These are phyloP conservation scores for Recurvirostra avosetta DNA, from an alignment of 2,113 vertebrate species.

Conservation along the genomic window DNA sequence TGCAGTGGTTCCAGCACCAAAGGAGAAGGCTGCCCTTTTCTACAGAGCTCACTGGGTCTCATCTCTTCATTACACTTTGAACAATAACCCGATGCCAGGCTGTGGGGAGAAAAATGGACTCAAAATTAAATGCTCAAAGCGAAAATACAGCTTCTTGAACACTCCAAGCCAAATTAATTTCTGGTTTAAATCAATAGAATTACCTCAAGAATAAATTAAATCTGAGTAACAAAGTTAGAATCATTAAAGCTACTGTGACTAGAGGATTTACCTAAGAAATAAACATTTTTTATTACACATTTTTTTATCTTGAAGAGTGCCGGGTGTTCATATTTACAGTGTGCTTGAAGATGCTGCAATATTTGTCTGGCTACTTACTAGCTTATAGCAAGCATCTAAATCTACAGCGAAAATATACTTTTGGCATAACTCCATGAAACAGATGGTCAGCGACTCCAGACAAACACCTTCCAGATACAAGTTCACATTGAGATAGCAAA, in stretches of 20 bases:
- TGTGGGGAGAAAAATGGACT: background rate
- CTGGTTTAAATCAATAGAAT: background rate
- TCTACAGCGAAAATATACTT: background rate
- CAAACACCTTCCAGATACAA: background rate
- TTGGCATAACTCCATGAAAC: slow-evolving; percentile 14
- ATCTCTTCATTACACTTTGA: background rate
- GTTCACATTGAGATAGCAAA: background rate
- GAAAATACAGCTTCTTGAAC: background rate
- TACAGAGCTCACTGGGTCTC: background rate
- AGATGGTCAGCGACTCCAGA: slow-evolving; percentile 10
- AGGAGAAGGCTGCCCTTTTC: background rate
- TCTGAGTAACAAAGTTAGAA: background rate
- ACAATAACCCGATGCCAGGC: background rate
- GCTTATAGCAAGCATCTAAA: background rate
- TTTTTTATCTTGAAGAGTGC: background rate
- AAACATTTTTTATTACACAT: background rate
- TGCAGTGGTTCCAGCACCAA: background rate
- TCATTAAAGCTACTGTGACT: background rate
- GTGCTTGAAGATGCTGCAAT: background rate
- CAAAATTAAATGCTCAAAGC: background rate
- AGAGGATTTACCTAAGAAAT: background rate
- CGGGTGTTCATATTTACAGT: background rate
- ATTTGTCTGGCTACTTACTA: background rate
- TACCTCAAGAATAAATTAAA: slow-evolving; percentile 2
- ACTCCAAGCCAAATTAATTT: background rate